These are phyloP conservation scores for Arvicanthis niloticus DNA, from an alignment of 2,113 vertebrate genomes.

Conservation along the genomic window DNA sequence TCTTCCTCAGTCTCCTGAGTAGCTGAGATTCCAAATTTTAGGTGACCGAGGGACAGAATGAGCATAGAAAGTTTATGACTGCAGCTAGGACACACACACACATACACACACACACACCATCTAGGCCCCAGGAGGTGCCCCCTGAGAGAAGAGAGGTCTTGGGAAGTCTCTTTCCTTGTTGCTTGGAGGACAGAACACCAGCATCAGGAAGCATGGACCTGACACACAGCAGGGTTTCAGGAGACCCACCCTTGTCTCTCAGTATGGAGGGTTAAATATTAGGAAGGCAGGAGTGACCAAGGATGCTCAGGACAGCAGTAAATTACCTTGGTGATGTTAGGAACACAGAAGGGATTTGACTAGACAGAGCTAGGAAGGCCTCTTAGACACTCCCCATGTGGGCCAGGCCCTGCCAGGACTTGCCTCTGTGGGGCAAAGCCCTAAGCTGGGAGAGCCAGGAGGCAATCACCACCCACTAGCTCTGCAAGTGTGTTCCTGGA, in stretches of 20 bases:
- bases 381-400: not conserved
- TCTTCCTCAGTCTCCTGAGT: not conserved
- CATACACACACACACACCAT: not conserved
- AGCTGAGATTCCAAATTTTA: not conserved
- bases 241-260: not conserved
- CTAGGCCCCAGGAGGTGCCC: not conserved
- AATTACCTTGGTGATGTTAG: not conserved
- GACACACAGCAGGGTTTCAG: not conserved
- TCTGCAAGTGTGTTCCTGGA: not conserved
- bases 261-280: not conserved
- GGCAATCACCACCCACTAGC: rapidly evolving
- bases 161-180: not conserved
- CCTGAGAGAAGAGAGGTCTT: not conserved
- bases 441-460: not conserved
- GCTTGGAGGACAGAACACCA: not conserved
- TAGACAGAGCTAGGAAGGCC: not conserved
- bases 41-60: not conserved
- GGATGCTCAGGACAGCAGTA: not conserved
- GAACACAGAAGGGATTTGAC: not conserved
- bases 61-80: not conserved
- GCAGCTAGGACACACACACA: not conserved
- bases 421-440: not conserved
- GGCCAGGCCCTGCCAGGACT: not conserved
- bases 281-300: not conserved
- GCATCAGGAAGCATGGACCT: not conserved